Evolutionary conservation across 2,888 invertebrate species (phyloP).

Genomic region (Drosophila neutralis): DNA sequence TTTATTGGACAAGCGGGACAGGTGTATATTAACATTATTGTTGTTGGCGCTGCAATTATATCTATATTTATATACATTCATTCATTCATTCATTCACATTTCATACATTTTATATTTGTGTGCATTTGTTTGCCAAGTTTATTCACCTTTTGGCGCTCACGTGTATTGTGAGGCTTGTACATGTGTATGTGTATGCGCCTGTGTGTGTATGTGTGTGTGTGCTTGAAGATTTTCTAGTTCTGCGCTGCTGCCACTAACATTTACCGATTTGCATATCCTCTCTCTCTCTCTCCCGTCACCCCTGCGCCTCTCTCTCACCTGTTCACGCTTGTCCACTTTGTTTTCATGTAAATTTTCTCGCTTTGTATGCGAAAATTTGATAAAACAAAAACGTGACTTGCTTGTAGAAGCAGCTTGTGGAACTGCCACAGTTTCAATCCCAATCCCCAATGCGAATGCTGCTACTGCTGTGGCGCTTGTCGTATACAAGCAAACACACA

Average conservation of each 20-base stretch:
- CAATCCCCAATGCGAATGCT: conserved; percentile 20
- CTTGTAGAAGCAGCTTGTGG: conserved; percentile 47
- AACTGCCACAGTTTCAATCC: conserved; percentile 9
- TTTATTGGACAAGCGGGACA: conserved; percentile 34
- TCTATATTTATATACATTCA: conserved; percentile 20
- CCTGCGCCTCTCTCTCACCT: conserved; percentile 3
- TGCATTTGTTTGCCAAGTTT: conserved; percentile 66
- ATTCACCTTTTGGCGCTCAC: conserved; percentile 76
- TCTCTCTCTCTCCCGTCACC: conserved; percentile 12
- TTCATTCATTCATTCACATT: conserved; percentile 1
- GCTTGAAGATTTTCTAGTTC: conserved; percentile 54
- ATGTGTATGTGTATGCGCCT: conserved; percentile 17
- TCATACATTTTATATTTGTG: conserved; percentile 19
- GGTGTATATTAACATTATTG: conserved; percentile 22
- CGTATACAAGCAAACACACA: conserved; percentile 24
- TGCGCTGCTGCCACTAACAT: conserved; percentile 55
- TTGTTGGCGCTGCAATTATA: conserved; percentile 29
- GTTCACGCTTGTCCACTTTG: conserved; percentile 38
- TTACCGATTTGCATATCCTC: conserved; percentile 53
- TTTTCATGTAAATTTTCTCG: conserved; percentile 73
- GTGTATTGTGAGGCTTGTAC: conserved; percentile 46
- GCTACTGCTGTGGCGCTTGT: conserved; percentile 24
- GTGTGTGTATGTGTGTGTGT: conserved; percentile 20
- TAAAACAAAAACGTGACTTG: conserved; percentile 81
- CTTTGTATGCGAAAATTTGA: conserved; percentile 76